These are phyloP conservation scores for Drosophila oshimai DNA, from an alignment of 1,140 invertebrate genomes.

Conservation along the genomic window DNA sequence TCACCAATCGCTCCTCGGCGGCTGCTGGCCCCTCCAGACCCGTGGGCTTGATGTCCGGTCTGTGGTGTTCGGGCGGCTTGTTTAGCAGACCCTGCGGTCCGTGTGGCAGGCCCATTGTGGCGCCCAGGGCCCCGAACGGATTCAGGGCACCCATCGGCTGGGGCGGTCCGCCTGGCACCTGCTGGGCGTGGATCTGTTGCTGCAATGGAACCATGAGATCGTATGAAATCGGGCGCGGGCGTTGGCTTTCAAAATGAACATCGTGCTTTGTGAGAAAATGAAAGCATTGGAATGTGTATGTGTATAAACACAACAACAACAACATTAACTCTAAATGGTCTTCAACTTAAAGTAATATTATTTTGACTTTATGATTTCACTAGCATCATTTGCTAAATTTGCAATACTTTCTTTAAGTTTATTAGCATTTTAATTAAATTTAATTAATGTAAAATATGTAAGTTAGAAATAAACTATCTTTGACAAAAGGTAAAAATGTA, in stretches of 20 bases:
- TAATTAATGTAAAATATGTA: no score
- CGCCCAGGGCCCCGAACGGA: constrained; percentile 81
- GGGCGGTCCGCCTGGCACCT: constrained; percentile 82
- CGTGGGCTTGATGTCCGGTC: constrained; percentile 81
- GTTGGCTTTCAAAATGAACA: constrained; percentile 3
- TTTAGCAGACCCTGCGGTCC: constrained; percentile 80
- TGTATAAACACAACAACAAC: constrained; percentile 23
- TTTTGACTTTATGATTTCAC: neutral
- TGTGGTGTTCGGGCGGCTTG: constrained; percentile 81
- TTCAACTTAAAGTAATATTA: neutral
- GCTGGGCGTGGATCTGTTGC: constrained; percentile 84
- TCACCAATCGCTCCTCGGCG: constrained; percentile 81
- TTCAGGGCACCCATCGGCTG: constrained; percentile 81
- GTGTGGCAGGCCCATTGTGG: constrained; percentile 81
- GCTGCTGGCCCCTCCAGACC: constrained; percentile 79
- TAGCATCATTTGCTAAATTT: no score
- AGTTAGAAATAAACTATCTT: no score
- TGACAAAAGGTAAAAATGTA: no score
- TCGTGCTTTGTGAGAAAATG: constrained; percentile 35
- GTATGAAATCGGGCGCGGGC: neutral
- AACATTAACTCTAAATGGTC: constrained; percentile 13
- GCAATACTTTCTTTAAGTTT: no score
- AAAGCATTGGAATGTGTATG: constrained; percentile 25
- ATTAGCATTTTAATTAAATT: no score
- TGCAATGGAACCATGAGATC: constrained; percentile 52